Base-by-base conservation (phyloP, 2,113 vertebrate genomes). In the Anoplopoma fimbria region DNA sequence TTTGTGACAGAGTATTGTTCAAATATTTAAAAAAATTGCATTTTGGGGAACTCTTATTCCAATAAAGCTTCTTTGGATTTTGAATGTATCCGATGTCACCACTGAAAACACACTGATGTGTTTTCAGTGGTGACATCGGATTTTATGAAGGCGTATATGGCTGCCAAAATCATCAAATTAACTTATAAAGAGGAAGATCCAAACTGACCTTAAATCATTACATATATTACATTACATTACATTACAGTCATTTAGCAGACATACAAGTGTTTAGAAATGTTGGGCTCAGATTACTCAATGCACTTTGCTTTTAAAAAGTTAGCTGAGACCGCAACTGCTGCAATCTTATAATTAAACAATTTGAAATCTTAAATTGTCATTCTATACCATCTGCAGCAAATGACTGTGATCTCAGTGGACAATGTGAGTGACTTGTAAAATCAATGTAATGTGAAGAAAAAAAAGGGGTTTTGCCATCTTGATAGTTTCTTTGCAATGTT, bases 371-470 rank as follows among this genome's bases (percentile, higher is more conserved):
- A 49, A 80, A 62, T 69, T 61, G 82, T 79, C 81, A 86, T 75
- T 84, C 51, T 62, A 88, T 55, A 77, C 69, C 12, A 64, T 69
- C 65, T 85, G 83, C 64, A 78, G 61, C 19, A 0, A 58, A 81
- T 63, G 74, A 77, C 68, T 40, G 38, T 42, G 47, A 83, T 79
- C 80, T 86, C 72, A 51, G 74, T 10, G 36, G 72, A 82, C n/a
- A 81, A 79, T 7, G 69, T 67, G 70, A 80, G 47, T 36, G 76
- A 87, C 86, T 74, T 86, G 75, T 75, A 87, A 90, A 90, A 92
- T 93, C 90, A 82, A 89, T 91, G 82, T 62, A 69, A 86, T 71
- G 68, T 58, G 72, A 79, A 74, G 45, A 27, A 57, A 34, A 75
- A 77, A 73, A 65, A 60, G 1, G 27, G 58, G 58, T 72, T 78